Evolutionary conservation across 2,797 vertebrate genomes (phyloP).

Genomic region (Sebastes vulpes): DNA sequence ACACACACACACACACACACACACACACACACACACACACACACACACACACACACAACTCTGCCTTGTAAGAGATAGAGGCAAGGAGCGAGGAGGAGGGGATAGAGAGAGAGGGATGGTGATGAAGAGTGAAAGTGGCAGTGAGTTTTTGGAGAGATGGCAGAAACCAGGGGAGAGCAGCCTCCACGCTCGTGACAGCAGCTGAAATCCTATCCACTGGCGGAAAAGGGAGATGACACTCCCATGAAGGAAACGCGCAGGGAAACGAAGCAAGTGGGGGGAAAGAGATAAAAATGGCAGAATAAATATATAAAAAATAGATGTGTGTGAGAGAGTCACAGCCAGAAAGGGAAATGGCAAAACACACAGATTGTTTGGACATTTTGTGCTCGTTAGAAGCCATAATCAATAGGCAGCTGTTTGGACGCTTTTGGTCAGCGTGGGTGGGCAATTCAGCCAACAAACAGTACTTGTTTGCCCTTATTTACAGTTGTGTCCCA

Average conservation of each 20-base stretch:
- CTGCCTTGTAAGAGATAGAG: slow-evolving; percentile 47
- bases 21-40: slow-evolving; percentile 39
- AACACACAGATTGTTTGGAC: slow-evolving; percentile 45
- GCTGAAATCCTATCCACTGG: slow-evolving; percentile 61
- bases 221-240: slow-evolving; percentile 63
- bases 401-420: slow-evolving; percentile 41
- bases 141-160: slow-evolving; percentile 72
- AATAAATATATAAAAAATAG: slow-evolving; percentile 8
- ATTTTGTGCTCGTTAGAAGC: slow-evolving; percentile 39
- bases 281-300: slow-evolving; percentile 38
- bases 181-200: slow-evolving; percentile 65
- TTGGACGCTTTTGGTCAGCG: slow-evolving; percentile 49
- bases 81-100: slow-evolving; percentile 37
- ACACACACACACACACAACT: slow-evolving; percentile 22
- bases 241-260: slow-evolving; percentile 44
- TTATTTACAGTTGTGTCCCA: slow-evolving; percentile 47
- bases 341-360: slow-evolving; percentile 14
- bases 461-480: slow-evolving; percentile 34
- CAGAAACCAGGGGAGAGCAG: slow-evolving; percentile 66
- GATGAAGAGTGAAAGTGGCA: slow-evolving; percentile 70
- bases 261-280: slow-evolving; percentile 24
- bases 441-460: slow-evolving; percentile 35
- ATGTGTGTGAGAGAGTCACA: slow-evolving; percentile 34
- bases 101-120: slow-evolving; percentile 38
- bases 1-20: no score